A percentile compares a stretch with the other conserved stretches of the same genome.
Conservation (phyloP, 2,113 vertebrate species). For the Corythoichthys intestinalis region DNA sequence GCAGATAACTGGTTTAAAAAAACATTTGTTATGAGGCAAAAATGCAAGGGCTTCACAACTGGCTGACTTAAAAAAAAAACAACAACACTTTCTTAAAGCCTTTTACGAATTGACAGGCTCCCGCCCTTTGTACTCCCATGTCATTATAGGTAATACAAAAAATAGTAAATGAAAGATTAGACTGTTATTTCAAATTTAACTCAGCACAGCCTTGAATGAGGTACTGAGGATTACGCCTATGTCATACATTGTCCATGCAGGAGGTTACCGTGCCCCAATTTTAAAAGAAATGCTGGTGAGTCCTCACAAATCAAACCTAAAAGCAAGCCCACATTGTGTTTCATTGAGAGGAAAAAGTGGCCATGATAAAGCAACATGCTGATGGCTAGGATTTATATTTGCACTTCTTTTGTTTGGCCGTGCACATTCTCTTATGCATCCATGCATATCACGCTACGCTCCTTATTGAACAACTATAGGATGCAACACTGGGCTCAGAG, state of each 20-base stretch:
- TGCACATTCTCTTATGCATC: slow-evolving; percentile 46
- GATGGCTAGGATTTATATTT: slow-evolving; percentile 48
- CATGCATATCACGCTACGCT: slow-evolving; percentile 50
- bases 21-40: neutral
- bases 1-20: too few species aligned
- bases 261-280: slow-evolving; percentile 20
- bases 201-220: slow-evolving; percentile 25
- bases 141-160: slow-evolving; percentile 11
- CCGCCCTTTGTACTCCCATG: slow-evolving; percentile 16
- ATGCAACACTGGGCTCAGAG: slow-evolving; percentile 42
- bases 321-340: slow-evolving; percentile 30
- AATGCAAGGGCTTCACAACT: neutral
- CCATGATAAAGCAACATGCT: slow-evolving; percentile 40
- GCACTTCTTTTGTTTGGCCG: slow-evolving; percentile 48
- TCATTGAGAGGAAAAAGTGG: slow-evolving; percentile 36
- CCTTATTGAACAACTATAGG: slow-evolving; percentile 59
- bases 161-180: slow-evolving; percentile 2
- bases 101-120: slow-evolving; percentile 18
- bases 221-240: slow-evolving; percentile 8
- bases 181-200: slow-evolving; percentile 25
- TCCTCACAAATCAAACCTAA: slow-evolving; percentile 14
- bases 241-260: slow-evolving; percentile 19
- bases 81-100: slow-evolving; percentile 10
- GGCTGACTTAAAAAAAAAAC: slow-evolving; percentile 29
- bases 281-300: slow-evolving; percentile 18